phyloP scores from a whole-genome alignment of 2,888 invertebrate species.

The Peribatodes rhomboidaria region DNA sequence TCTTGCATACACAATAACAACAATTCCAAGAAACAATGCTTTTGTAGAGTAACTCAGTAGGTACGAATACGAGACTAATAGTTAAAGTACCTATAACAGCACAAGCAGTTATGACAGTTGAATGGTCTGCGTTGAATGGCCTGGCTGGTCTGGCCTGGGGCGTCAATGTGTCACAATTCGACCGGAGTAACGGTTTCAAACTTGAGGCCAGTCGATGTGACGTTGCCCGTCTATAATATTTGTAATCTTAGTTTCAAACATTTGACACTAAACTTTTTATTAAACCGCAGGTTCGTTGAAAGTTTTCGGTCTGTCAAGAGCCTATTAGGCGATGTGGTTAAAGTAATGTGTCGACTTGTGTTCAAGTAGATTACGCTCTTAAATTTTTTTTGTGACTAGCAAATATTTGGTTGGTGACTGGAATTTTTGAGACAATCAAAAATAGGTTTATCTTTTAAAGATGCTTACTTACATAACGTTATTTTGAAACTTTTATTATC shows the following conservation, averaged over 20 bases:
- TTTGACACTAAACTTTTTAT: slow-evolving; percentile 32
- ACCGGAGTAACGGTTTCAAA: slow-evolving; percentile 24
- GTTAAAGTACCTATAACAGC: slow-evolving; percentile 5
- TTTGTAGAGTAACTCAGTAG: slow-evolving; percentile 9
- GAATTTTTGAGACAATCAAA: neutral
- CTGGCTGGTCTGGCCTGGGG: slow-evolving; percentile 18
- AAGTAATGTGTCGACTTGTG: slow-evolving; percentile 1
- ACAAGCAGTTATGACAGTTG: slow-evolving; percentile 33
- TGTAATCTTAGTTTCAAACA: slow-evolving; percentile 26
- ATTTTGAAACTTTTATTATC: neutral
- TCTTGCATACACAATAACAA: neutral
- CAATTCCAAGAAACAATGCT: slow-evolving; percentile 1
- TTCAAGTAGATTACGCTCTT: slow-evolving; percentile 2
- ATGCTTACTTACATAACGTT: neutral
- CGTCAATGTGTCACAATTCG: slow-evolving; percentile 36
- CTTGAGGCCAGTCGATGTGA: slow-evolving; percentile 32
- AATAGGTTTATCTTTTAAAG: neutral
- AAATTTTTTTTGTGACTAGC: neutral
- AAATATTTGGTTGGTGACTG: slow-evolving; percentile 6
- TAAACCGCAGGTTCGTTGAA: slow-evolving; percentile 31
- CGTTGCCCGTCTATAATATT: slow-evolving; percentile 31
- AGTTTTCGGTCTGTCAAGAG: slow-evolving; percentile 25
- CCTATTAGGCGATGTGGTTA: slow-evolving; percentile 20
- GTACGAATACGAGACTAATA: slow-evolving; percentile 2
- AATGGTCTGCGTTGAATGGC: slow-evolving; percentile 31